phyloP scores from a whole-genome alignment of 2,113 vertebrate genomes.

The Oreocharis arfaki region DNA sequence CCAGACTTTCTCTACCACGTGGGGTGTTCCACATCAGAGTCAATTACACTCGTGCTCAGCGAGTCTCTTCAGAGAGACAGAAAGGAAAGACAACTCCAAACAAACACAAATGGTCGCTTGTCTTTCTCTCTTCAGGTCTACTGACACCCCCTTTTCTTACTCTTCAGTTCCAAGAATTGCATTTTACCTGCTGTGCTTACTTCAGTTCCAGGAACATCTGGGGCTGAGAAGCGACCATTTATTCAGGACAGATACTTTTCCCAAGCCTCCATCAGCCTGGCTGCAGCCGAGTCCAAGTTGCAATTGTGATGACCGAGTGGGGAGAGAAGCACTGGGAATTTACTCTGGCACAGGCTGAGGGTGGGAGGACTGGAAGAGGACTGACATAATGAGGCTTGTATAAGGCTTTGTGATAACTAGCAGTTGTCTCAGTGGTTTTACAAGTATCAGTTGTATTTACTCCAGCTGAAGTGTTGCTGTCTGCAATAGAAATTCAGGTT shows the following conservation, averaged over 20 bases:
- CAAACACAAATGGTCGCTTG: background rate
- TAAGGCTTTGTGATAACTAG: slow-evolving; percentile 1
- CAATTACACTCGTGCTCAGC: background rate
- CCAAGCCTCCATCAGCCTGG: background rate
- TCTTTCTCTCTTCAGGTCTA: background rate
- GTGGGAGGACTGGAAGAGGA: background rate
- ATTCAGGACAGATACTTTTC: background rate
- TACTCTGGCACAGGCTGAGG: background rate
- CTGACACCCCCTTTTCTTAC: background rate
- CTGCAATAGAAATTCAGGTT: slow-evolving; percentile 9
- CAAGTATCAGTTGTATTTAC: slow-evolving; percentile 26
- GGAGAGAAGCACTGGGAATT: background rate
- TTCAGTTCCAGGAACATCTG: background rate
- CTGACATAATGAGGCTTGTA: background rate
- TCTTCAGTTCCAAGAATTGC: background rate
- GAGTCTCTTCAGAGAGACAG: background rate
- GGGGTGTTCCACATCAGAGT: background rate
- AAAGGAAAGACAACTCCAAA: background rate
- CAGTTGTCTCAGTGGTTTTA: slow-evolving; percentile 21
- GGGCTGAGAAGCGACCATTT: accelerated
- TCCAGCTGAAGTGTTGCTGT: background rate
- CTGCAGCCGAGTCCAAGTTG: background rate
- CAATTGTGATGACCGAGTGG: background rate
- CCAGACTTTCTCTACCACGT: background rate
- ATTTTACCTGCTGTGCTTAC: background rate